Percentiles rank a stretch among this genome's conserved stretches.
These are phyloP conservation scores for Pomatostomus ruficeps DNA, from an alignment of 2,113 vertebrate species.

Conservation along the genomic window DNA sequence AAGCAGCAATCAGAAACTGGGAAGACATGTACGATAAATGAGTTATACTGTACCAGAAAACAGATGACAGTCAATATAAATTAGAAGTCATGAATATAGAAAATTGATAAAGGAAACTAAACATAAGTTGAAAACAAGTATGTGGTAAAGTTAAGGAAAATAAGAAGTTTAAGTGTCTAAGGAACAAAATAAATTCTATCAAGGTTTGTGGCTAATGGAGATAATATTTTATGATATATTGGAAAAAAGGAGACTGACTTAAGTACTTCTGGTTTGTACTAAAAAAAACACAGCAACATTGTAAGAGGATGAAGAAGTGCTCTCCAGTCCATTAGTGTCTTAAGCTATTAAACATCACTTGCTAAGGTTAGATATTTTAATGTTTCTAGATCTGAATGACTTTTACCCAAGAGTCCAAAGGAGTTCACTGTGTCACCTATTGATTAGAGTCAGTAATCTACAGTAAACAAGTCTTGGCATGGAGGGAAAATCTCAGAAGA, in stretches of 20 bases:
- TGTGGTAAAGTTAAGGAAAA: not conserved
- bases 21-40: not conserved
- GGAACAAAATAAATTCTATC: not conserved
- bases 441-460: not conserved
- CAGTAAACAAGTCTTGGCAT: not conserved
- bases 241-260: not conserved
- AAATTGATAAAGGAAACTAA: not conserved
- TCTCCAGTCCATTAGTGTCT: not conserved
- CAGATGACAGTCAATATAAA: not conserved
- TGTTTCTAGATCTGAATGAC: not conserved
- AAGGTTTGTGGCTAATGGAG: not conserved
- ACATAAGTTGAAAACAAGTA: not conserved
- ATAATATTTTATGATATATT: not conserved
- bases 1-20: slow-evolving; percentile 37
- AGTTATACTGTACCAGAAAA: not conserved
- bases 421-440: not conserved
- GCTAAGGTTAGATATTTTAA: not conserved
- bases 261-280: not conserved
- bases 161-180: not conserved
- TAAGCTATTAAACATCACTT: not conserved
- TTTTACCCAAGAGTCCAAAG: not conserved
- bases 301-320: not conserved
- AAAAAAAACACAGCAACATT: not conserved
- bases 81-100: not conserved
- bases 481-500: not conserved